phyloP scores from a whole-genome alignment of 2,113 vertebrate species.

The Pachycephala philippinensis region DNA sequence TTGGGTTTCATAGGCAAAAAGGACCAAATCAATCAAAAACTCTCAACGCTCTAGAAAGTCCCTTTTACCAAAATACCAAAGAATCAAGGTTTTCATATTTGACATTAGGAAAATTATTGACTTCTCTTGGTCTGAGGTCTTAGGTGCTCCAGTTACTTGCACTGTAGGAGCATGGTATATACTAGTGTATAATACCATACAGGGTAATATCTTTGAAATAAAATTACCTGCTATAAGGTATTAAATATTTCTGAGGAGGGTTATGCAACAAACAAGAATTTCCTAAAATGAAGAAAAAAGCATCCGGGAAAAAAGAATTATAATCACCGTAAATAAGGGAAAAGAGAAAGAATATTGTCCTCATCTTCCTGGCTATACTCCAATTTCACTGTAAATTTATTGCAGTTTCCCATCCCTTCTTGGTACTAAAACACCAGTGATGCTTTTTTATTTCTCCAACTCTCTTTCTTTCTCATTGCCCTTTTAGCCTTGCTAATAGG shows the following conservation, averaged over 20 bases:
- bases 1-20: background rate
- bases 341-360: background rate
- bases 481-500: background rate
- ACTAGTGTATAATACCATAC: background rate
- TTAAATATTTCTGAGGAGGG: background rate
- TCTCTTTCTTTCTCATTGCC: background rate
- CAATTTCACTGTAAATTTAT: background rate
- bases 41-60: background rate
- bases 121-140: background rate
- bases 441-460: background rate
- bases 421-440: background rate
- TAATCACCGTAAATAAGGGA: background rate
- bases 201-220: background rate
- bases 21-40: background rate
- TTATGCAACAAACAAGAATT: background rate
- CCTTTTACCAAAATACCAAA: background rate
- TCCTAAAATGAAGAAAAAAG: background rate
- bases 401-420: background rate
- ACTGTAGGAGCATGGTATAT: background rate
- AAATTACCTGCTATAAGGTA: background rate
- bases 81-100: background rate
- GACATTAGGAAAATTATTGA: background rate
- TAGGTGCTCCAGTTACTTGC: background rate
- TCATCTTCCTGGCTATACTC: background rate
- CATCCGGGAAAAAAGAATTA: background rate